phyloP scores from a whole-genome alignment of 2,113 vertebrate species.

The Fukomys damarensis region DNA sequence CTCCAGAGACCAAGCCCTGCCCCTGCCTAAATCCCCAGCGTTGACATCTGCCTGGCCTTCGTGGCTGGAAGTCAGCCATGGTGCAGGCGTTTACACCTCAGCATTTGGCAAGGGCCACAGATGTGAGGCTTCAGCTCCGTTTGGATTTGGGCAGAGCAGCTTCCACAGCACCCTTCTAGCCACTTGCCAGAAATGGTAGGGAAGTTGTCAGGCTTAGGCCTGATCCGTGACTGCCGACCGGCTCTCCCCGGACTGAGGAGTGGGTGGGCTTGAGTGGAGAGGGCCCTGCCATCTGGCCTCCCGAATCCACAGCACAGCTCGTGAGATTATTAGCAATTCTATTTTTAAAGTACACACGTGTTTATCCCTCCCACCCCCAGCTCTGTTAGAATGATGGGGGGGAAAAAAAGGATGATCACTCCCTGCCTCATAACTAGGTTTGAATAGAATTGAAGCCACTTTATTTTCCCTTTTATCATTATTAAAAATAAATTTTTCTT shows the following conservation, averaged over 20 bases:
- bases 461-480: constrained; percentile 68
- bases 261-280: too few species aligned
- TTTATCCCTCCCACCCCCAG: neutral
- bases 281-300: constrained; percentile 73
- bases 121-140: neutral
- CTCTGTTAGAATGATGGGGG: neutral
- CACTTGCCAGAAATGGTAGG: too few species aligned
- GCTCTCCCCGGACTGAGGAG: neutral
- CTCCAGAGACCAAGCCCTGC: neutral
- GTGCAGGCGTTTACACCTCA: too few species aligned
- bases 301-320: constrained; percentile 8
- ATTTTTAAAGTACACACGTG: constrained; percentile 74
- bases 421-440: neutral
- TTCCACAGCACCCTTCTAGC: fast-evolving
- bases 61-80: fast-evolving
- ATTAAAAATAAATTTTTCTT: constrained; percentile 74
- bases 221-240: fast-evolving
- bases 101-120: fast-evolving
- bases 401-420: neutral
- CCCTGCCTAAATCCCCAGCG: fast-evolving
- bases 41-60: fast-evolving
- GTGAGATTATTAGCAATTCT: constrained; percentile 68
- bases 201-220: fast-evolving
- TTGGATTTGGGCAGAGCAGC: fast-evolving
- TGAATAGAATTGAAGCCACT: constrained; percentile 53